Conservation (phyloP, 2,888 invertebrate genomes). For the Clanis bilineata region DNA sequence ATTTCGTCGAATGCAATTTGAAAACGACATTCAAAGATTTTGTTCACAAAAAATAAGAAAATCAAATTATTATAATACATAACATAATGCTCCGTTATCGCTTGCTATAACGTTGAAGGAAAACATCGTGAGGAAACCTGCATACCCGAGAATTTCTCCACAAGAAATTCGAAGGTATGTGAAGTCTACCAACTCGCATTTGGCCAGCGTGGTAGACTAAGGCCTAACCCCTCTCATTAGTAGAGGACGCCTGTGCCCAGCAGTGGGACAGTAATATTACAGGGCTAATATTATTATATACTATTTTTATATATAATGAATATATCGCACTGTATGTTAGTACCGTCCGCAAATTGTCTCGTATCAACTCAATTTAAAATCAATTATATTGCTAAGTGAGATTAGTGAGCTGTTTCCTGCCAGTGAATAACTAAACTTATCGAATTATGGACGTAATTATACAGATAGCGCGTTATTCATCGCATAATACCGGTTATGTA, state of each 20-base stretch:
- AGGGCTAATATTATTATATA: no score
- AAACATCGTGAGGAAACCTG: no score
- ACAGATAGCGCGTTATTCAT: constrained; percentile 21
- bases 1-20: not conserved
- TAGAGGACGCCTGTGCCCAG: no score
- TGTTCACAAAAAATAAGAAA: not conserved
- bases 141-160: no score
- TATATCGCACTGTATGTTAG: constrained; percentile 1
- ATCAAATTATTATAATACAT: not conserved
- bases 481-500: not conserved
- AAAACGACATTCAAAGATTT: not conserved
- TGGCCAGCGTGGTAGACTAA: no score
- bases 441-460: constrained; percentile 27
- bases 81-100: no score
- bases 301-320: constrained; percentile 2
- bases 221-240: no score
- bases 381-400: constrained; percentile 19
- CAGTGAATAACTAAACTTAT: constrained; percentile 23
- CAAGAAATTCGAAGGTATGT: no score
- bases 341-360: constrained; percentile 7
- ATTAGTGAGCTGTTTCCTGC: constrained; percentile 26
- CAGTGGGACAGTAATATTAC: no score
- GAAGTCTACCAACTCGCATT: no score
- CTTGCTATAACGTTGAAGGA: no score
- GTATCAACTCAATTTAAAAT: constrained; percentile 20